Evolutionary conservation across 2,797 vertebrate genomes (phyloP).

Genomic region (Mormyrus hasselquistii): DNA sequence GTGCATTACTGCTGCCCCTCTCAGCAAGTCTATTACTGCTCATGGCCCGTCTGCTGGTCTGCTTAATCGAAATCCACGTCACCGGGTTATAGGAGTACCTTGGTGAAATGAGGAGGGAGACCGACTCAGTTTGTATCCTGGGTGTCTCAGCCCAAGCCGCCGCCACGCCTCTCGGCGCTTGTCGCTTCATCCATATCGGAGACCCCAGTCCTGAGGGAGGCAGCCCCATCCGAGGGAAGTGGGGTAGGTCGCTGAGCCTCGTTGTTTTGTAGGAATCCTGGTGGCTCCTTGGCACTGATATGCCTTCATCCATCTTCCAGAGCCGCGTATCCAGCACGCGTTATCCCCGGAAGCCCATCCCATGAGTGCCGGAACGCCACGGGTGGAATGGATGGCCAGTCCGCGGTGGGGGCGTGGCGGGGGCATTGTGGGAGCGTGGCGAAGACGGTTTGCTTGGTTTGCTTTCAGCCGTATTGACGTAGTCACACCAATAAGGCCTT

Average conservation of each 20-base stretch:
- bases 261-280: not conserved
- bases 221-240: not conserved
- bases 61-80: not conserved
- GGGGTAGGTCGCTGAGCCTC: not conserved
- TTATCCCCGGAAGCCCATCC: not conserved
- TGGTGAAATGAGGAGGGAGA: not conserved
- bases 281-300: not conserved
- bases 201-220: not conserved
- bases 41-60: not conserved
- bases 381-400: not conserved
- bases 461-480: not conserved
- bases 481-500: not conserved
- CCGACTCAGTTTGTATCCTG: not conserved
- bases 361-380: not conserved
- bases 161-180: no score
- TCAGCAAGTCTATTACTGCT: not conserved
- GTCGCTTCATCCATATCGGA: not conserved
- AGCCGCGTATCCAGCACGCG: not conserved
- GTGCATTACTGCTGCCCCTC: not conserved
- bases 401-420: not conserved
- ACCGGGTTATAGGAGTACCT: not conserved
- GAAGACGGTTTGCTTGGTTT: not conserved
- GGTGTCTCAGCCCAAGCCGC: not conserved
- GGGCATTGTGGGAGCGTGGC: not conserved
- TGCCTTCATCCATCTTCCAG: not conserved